Conservation (phyloP, 2,888 invertebrate species). For the Leptinotarsa haldemani region DNA sequence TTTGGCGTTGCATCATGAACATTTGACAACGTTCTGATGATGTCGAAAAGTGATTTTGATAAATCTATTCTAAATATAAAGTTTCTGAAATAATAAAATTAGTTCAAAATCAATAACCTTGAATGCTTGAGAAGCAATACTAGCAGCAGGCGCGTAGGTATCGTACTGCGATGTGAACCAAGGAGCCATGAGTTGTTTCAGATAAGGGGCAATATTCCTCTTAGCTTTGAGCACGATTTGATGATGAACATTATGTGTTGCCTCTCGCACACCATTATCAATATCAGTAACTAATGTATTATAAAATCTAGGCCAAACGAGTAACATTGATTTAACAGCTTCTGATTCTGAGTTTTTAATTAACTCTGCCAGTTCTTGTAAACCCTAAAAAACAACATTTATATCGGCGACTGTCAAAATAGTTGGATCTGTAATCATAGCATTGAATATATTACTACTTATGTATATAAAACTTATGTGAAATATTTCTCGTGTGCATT, state of each 20-base stretch:
- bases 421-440: background rate
- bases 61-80: background rate
- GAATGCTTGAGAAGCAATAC: constrained; percentile 77
- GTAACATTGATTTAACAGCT: constrained; percentile 77
- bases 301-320: constrained; percentile 88
- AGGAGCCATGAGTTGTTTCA: constrained; percentile 81
- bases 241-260: constrained; percentile 80
- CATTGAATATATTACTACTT: background rate
- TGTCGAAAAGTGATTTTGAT: no score
- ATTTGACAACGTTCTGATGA: no score
- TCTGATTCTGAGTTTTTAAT: constrained; percentile 75
- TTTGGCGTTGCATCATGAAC: no score
- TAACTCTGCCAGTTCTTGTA: constrained; percentile 83
- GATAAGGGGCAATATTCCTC: constrained; percentile 81
- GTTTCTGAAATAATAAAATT: background rate
- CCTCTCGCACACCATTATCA: constrained; percentile 87
- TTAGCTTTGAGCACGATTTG: constrained; percentile 76
- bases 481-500: no score
- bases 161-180: constrained; percentile 91
- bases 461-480: no score
- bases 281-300: constrained; percentile 79
- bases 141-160: constrained; percentile 85
- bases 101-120: constrained; percentile 57
- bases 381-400: constrained; percentile 70
- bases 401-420: background rate